Percentiles rank a stretch among this genome's conserved stretches.
Conservation (phyloP, 2,888 invertebrate species). For the Rhynchonema sp. region DNA sequence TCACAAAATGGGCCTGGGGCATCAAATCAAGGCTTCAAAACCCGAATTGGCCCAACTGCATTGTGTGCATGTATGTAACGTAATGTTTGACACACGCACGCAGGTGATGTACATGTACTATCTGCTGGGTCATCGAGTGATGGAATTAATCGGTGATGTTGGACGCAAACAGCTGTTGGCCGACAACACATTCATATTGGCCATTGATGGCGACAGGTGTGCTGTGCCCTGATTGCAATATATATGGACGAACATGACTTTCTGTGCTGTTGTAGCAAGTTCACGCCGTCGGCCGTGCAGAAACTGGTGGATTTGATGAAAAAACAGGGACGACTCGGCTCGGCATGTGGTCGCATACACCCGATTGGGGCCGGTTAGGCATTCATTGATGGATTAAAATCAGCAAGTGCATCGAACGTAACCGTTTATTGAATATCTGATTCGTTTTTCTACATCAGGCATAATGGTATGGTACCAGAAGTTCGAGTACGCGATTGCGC, state of each 20-base stretch:
- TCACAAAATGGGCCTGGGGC: too few species aligned
- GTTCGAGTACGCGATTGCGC: constrained; percentile 75
- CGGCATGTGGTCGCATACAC: constrained; percentile 72
- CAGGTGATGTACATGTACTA: constrained; percentile 74
- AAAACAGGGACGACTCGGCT: constrained; percentile 52
- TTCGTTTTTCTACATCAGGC: constrained; percentile 32
- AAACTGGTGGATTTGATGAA: constrained; percentile 65
- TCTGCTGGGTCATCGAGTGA: constrained; percentile 55
- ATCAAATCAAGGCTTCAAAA: too few species aligned
- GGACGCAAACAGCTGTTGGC: constrained; percentile 39
- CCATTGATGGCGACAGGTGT: constrained; percentile 62
- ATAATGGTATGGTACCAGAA: constrained; percentile 68
- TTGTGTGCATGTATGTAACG: too few species aligned
- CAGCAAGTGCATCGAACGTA: too few species aligned
- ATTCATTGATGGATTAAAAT: too few species aligned
- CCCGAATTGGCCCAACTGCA: too few species aligned
- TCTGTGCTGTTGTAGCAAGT: too few species aligned
- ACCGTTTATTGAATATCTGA: neutral
- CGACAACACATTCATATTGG: constrained; percentile 60
- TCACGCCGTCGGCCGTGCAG: constrained; percentile 57
- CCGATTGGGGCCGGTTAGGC: constrained; percentile 54
- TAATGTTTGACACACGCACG: too few species aligned
- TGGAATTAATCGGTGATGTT: constrained; percentile 41
- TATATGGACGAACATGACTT: too few species aligned
- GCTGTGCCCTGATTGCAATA: too few species aligned